Evolutionary conservation across 2,888 invertebrate genomes (phyloP), one percentile per base, ranked within the genome.

Genomic region (Latrodectus elegans): DNA sequence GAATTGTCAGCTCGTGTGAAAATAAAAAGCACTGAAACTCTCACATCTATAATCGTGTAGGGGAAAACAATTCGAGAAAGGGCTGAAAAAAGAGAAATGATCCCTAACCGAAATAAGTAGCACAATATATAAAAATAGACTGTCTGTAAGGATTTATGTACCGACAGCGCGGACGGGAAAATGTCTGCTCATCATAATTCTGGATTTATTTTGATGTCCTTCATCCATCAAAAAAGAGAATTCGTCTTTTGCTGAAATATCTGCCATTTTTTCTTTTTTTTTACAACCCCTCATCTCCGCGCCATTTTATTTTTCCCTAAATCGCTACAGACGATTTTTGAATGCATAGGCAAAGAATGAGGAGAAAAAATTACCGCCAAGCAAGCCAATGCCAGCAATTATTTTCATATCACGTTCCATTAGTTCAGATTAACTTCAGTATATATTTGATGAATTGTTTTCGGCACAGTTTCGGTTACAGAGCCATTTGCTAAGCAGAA

Each of bases 201-300:
- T n/a, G 84, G 77, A 84, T 77, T 84, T 72, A 77, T 77, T 84
- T 72, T 71, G 77, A 77, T 84, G 84, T 64, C 73, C 71, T 64
- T 77, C 71, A 78, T 84, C 78, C 72, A 84, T 84, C 84, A 84
- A 55, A 38, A 22, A 67, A 26, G 71, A 17, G n/a, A 15, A n/a
- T 60, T 76, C 67, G 15, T 15, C n/a, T 38, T n/a, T 52, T 52
- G 11, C 38, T 52, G n/a, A 52, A 51, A 17, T 17, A 22, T 67
- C 26, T 17, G 65, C 17, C 12, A 15, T 60, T 14, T 22, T 14
- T 68, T 78, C 65, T 68, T 68, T 52, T 68, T 68, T 52, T 53
- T 51, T 17, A 38, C 38, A 38, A 6, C 38, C 38, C 38, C n/a
- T 17, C 73, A 53, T 68, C 68, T 49, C 51, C 38, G 60, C 49